These are phyloP conservation scores for Dicycla oo DNA, from an alignment of 2,888 invertebrate genomes.

Conservation along the genomic window DNA sequence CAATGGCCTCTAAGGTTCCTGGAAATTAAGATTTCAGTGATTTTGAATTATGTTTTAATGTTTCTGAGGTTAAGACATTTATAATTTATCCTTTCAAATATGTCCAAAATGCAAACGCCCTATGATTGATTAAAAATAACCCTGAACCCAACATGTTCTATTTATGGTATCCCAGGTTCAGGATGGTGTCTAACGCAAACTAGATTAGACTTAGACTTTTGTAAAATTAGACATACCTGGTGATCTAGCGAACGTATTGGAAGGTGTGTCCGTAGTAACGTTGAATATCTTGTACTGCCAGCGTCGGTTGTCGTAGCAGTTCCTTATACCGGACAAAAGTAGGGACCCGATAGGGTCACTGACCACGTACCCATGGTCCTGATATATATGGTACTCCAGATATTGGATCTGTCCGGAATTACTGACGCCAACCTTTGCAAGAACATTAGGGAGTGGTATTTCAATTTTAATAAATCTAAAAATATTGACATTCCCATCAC, in stretches of 20 bases:
- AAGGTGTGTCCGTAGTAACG: slow-evolving; percentile 91
- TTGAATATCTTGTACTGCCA: slow-evolving; percentile 83
- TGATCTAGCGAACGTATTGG: slow-evolving; percentile 92
- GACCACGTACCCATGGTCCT: slow-evolving; percentile 88
- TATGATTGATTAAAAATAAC: neutral
- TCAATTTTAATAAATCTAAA: too few species aligned
- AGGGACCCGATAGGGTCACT: slow-evolving; percentile 87
- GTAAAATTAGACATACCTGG: slow-evolving; percentile 89
- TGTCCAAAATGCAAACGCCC: neutral
- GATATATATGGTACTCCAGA: slow-evolving; percentile 89
- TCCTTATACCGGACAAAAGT: slow-evolving; percentile 80
- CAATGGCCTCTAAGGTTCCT: slow-evolving; percentile 92
- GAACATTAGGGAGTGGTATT: too few species aligned
- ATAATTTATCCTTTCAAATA: neutral
- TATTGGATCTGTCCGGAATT: slow-evolving; percentile 92
- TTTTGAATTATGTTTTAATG: neutral
- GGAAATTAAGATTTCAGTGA: slow-evolving; percentile 26
- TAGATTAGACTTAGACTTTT: neutral
- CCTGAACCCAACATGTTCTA: neutral
- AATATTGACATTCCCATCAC: too few species aligned
- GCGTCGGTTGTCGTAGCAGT: slow-evolving; percentile 91
- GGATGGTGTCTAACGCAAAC: neutral
- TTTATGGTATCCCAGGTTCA: neutral
- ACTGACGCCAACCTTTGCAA: slow-evolving; percentile 88
- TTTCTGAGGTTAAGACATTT: neutral